Percentiles rank a stretch among this genome's conserved stretches.
Conservation (phyloP, 2,888 invertebrate species). For the Amorpha juglandis region DNA sequence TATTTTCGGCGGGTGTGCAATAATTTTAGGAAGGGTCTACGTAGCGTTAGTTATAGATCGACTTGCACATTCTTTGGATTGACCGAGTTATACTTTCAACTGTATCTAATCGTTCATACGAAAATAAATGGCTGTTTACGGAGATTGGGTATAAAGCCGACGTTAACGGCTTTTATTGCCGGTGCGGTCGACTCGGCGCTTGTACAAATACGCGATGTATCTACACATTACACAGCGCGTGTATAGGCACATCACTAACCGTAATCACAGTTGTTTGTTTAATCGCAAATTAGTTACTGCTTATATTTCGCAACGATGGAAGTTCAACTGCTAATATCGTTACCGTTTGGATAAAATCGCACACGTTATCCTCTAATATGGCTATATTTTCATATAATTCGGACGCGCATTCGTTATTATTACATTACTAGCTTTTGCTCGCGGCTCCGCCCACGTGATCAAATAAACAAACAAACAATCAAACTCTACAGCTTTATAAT, state of each 20-base stretch:
- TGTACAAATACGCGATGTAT: conserved; percentile 13
- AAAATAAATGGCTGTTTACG: conserved; percentile 54
- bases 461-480: too few species aligned
- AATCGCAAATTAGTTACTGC: conserved; percentile 38
- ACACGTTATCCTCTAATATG: conserved; percentile 32
- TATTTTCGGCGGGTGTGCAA: conserved; percentile 80
- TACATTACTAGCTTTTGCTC: background rate
- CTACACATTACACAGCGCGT: background rate
- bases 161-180: conserved; percentile 51
- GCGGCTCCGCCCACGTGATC: too few species aligned
- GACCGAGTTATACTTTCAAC: conserved; percentile 58
- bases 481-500: too few species aligned
- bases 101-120: conserved; percentile 54
- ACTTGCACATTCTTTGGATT: conserved; percentile 68
- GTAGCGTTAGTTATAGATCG: conserved; percentile 63
- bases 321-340: conserved; percentile 39
- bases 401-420: conserved; percentile 14
- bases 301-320: conserved; percentile 28
- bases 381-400: conserved; percentile 29
- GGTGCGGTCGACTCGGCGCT: conserved; percentile 41
- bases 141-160: conserved; percentile 52
- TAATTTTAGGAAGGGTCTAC: conserved; percentile 76
- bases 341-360: conserved; percentile 39
- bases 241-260: conserved; percentile 24
- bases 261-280: conserved; percentile 36